Evolutionary conservation across 1,140 invertebrate species (phyloP).

Genomic region (Drosophila punjabiensis): DNA sequence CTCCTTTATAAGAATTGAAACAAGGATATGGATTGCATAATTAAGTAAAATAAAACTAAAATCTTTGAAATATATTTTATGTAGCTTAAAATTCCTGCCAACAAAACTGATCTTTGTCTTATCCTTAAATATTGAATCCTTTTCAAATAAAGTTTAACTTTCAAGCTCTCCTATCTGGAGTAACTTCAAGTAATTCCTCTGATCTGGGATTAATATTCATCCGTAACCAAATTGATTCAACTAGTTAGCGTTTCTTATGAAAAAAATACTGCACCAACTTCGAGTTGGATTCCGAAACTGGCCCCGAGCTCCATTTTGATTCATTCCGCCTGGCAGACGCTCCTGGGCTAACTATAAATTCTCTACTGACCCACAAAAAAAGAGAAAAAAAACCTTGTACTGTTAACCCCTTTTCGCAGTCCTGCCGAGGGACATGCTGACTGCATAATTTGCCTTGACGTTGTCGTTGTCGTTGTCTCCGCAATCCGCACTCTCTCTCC

Average conservation of each 20-base stretch:
- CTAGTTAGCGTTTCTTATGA: conserved; percentile 1
- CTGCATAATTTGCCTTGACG: conserved; percentile 80
- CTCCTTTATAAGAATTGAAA: too few relatives aligned
- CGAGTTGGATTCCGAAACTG: conserved; percentile 8
- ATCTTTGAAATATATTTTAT: too few relatives aligned
- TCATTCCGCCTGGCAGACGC: conserved; percentile 29
- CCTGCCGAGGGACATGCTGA: conserved; percentile 58
- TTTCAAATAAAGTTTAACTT: neutral
- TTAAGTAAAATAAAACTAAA: too few relatives aligned
- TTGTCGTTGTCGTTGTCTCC: conserved; percentile 34
- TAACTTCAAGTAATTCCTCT: neutral
- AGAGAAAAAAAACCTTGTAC: conserved; percentile 18
- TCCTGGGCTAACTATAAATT: conserved; percentile 57
- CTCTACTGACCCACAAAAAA: conserved; percentile 56
- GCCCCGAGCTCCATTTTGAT: conserved; percentile 32
- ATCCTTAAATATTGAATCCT: neutral
- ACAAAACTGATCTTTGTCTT: neutral
- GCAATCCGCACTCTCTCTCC: conserved; percentile 10
- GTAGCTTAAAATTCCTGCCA: rapidly evolving
- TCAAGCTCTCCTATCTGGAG: neutral
- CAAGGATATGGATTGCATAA: too few relatives aligned
- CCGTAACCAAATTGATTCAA: neutral
- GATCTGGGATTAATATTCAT: conserved; percentile 5
- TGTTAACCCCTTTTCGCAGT: conserved; percentile 62
- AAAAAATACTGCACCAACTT: conserved; percentile 13